phyloP scores from a whole-genome alignment of 2,888 invertebrate species.

The Xestia sexstrigata region DNA sequence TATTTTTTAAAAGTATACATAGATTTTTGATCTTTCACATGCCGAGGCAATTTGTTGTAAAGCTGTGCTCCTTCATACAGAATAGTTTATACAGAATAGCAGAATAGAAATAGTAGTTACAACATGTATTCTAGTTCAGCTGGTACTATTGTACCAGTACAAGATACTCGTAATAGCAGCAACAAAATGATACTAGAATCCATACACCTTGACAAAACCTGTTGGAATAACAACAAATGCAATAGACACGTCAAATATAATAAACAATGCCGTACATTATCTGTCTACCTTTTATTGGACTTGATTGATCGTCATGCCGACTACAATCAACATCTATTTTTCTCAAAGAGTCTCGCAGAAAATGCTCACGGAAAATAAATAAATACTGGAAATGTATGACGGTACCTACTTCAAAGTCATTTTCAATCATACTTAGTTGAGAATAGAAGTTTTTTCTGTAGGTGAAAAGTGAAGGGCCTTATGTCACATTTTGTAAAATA shows the following conservation, averaged over 20 bases:
- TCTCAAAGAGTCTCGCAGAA: conserved; percentile 1
- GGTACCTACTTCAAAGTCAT: conserved; percentile 10
- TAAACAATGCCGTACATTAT: conserved; percentile 6
- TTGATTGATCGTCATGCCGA: conserved; percentile 43
- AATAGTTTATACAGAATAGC: no score
- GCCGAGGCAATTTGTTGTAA: no score
- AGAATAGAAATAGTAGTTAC: no score
- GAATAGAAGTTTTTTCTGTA: conserved; percentile 24
- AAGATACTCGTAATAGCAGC: neutral
- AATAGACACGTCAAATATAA: conserved; percentile 22
- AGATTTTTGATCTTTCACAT: no score
- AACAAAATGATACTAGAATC: neutral
- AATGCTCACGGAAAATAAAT: conserved; percentile 32
- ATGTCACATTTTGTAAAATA: no score
- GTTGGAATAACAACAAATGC: neutral
- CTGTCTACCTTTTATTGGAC: conserved; percentile 24
- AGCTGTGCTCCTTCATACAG: no score
- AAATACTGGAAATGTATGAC: conserved; percentile 12
- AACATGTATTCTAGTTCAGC: neutral
- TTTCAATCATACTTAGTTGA: conserved; percentile 40
- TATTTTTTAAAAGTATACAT: no score
- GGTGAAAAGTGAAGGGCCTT: no score
- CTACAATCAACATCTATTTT: conserved; percentile 32
- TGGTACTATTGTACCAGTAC: neutral
- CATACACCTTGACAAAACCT: no score